phyloP scores from a whole-genome alignment of 1,140 invertebrate genomes.

The Luehdorfia chinensis region DNA sequence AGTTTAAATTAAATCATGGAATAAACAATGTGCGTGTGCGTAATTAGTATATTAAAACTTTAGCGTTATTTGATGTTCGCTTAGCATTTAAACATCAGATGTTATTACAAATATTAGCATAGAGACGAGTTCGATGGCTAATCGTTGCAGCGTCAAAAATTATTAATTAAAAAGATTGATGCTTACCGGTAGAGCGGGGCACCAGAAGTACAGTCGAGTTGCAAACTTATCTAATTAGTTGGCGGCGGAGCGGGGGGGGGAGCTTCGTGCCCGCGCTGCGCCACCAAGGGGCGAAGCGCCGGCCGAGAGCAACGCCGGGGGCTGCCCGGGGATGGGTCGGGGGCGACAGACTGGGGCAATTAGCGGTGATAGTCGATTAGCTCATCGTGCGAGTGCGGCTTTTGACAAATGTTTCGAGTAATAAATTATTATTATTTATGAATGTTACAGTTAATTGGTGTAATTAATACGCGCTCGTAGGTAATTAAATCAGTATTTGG shows the following conservation, averaged over 20 bases:
- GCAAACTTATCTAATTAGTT: constrained; percentile 76
- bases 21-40: no score
- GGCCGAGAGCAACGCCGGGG: neutral
- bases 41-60: no score
- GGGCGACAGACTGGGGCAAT: constrained; percentile 52
- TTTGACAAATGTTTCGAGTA: constrained; percentile 72
- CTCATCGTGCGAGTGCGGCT: constrained; percentile 73
- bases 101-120: constrained; percentile 44
- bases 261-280: constrained; percentile 18
- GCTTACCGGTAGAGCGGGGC: constrained; percentile 67
- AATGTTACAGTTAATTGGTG: constrained; percentile 61
- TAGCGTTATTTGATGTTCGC: no score
- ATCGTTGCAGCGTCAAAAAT: constrained; percentile 74
- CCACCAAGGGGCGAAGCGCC: neutral
- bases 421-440: constrained; percentile 73
- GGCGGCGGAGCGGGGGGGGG: constrained; percentile 36
- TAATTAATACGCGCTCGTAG: constrained; percentile 51
- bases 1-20: no score
- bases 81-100: no score
- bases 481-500: constrained; percentile 47
- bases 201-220: constrained; percentile 73
- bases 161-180: constrained; percentile 77
- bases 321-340: constrained; percentile 25
- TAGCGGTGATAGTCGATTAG: constrained; percentile 77
- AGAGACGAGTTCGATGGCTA: constrained; percentile 63